These are phyloP conservation scores for Labroides dimidiatus DNA, from an alignment of 2,797 vertebrate genomes.

Conservation along the genomic window DNA sequence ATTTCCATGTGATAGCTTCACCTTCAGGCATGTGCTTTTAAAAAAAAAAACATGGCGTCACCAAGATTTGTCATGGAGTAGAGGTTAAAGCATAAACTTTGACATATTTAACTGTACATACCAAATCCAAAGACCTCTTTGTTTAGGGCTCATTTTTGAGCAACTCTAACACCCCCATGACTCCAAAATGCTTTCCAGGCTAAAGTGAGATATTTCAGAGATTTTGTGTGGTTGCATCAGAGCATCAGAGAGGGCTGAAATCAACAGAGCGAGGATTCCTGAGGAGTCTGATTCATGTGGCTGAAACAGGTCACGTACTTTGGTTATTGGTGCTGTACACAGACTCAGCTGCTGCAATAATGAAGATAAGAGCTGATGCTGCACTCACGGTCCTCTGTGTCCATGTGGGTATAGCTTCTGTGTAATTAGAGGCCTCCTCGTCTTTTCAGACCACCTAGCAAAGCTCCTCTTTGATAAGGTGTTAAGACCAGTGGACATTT, in stretches of 20 bases:
- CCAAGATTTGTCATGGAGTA: neutral
- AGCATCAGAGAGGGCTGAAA: neutral
- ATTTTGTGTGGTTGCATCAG: neutral
- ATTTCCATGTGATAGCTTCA: neutral
- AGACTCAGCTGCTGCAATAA: conserved; percentile 9
- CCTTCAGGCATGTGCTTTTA: neutral
- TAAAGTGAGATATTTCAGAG: neutral
- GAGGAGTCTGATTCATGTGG: neutral
- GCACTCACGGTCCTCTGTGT: conserved; percentile 19
- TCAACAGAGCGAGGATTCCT: neutral
- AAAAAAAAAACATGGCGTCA: neutral
- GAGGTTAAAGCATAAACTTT: too few species aligned
- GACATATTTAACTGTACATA: neutral
- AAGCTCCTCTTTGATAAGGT: neutral
- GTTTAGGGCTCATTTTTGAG: too few species aligned
- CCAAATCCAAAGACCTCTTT: too few species aligned
- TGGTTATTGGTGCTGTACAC: neutral
- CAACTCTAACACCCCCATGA: too few species aligned
- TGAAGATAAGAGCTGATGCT: conserved; percentile 18
- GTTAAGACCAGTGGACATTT: neutral
- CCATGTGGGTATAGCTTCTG: conserved; percentile 1
- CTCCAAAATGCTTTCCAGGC: neutral
- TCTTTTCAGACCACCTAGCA: neutral
- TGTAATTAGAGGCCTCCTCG: neutral
- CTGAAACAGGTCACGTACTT: neutral